phyloP scores from a whole-genome alignment of 2,113 vertebrate genomes.

The Strix uralensis region DNA sequence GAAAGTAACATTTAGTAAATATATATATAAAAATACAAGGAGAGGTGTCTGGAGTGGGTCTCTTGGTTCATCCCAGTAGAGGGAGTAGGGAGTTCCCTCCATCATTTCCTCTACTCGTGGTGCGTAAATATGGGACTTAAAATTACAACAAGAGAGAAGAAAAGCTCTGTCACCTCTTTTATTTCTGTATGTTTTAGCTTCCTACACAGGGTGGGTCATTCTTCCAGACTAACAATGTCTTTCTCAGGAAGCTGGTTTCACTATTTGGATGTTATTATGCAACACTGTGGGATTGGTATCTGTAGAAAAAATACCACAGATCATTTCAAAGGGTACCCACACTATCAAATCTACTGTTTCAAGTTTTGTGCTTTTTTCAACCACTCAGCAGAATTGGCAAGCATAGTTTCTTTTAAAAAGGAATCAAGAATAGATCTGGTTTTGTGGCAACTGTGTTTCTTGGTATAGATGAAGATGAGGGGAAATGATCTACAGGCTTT shows the following conservation, averaged over 20 bases:
- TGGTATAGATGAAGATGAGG: neutral
- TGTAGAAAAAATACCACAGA: constrained; percentile 18
- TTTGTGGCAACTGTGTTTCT: constrained; percentile 16
- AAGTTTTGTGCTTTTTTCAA: neutral
- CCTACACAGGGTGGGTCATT: neutral
- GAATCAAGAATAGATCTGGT: neutral
- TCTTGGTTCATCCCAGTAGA: constrained; percentile 5
- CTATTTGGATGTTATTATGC: neutral
- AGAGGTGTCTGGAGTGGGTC: neutral
- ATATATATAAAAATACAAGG: neutral
- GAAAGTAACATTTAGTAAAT: neutral
- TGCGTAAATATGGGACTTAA: neutral
- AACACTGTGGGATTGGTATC: neutral
- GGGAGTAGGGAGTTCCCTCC: constrained; percentile 24
- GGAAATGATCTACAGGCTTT: neutral
- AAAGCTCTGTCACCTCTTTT: neutral
- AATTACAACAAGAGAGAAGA: neutral
- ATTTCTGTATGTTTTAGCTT: neutral
- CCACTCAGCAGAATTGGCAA: constrained; percentile 21
- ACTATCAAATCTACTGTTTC: neutral
- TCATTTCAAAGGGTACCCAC: constrained; percentile 19
- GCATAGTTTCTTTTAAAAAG: constrained; percentile 8
- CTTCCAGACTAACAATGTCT: neutral
- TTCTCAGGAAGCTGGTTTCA: neutral
- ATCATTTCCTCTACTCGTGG: neutral